phyloP scores from a whole-genome alignment of 1,140 invertebrate species.

The Drosophila quadrilineata region DNA sequence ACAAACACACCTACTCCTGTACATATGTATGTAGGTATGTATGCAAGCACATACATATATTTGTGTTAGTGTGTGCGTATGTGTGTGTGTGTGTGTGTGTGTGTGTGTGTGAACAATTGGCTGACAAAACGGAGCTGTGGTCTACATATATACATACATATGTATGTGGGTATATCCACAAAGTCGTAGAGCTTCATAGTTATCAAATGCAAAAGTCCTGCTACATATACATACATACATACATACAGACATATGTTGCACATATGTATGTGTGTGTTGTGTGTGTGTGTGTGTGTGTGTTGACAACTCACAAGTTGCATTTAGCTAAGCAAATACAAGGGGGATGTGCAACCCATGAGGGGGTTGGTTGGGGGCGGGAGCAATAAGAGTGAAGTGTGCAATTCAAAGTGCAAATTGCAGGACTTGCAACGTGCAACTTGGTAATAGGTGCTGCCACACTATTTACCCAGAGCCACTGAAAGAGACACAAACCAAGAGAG shows the following conservation, averaged over 20 bases:
- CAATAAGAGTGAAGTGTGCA: background rate
- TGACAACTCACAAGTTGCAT: slow-evolving; percentile 75
- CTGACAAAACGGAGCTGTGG: too few relatives aligned
- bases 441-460: slow-evolving; percentile 10
- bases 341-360: too few relatives aligned
- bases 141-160: too few relatives aligned
- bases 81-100: too few relatives aligned
- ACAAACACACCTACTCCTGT: too few relatives aligned
- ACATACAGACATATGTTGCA: background rate
- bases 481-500: too few relatives aligned
- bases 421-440: slow-evolving; percentile 15
- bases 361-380: too few relatives aligned
- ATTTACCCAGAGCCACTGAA: slow-evolving; percentile 1
- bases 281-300: slow-evolving; percentile 43
- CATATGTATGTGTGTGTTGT: background rate
- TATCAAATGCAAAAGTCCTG: slow-evolving; percentile 21
- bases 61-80: too few relatives aligned
- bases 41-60: too few relatives aligned
- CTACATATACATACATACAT: background rate
- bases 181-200: too few relatives aligned
- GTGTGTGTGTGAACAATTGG: background rate
- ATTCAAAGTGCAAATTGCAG: slow-evolving; percentile 53
- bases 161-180: too few relatives aligned
- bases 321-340: slow-evolving; percentile 78
- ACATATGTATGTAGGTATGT: too few relatives aligned